These are phyloP conservation scores for Nesoenas mayeri DNA, from an alignment of 2,113 vertebrate species.

Conservation along the genomic window DNA sequence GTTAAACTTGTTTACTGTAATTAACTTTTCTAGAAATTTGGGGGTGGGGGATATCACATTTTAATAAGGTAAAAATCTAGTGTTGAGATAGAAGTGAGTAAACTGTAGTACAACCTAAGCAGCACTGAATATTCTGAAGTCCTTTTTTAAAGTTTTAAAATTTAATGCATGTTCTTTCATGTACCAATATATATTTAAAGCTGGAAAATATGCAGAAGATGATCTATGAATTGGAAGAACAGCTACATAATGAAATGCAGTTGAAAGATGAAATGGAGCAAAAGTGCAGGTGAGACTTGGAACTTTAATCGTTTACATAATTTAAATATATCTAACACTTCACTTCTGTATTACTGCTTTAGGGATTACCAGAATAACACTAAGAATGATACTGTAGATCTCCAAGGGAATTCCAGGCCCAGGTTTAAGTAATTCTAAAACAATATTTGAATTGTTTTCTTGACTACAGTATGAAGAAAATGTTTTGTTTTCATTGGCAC, in stretches of 20 bases:
- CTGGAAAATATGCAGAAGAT: constrained; percentile 96
- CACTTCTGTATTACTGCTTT: neutral
- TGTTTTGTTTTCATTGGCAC: neutral
- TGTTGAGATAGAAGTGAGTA: neutral
- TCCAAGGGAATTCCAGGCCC: neutral
- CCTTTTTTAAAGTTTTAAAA: neutral
- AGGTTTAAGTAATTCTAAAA: neutral
- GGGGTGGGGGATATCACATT: rapidly evolving
- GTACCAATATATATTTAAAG: constrained; percentile 74
- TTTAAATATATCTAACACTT: neutral
- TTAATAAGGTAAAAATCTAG: neutral
- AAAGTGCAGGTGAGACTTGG: constrained; percentile 88
- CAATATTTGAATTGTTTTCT: neutral
- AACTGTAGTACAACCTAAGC: neutral
- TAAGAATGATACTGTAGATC: neutral
- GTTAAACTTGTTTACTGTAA: neutral
- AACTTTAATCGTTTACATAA: constrained; percentile 20
- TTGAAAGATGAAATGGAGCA: constrained; percentile 98
- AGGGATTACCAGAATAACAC: neutral
- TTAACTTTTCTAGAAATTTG: neutral
- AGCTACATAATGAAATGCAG: constrained; percentile 96
- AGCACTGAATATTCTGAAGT: neutral
- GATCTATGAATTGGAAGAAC: constrained; percentile 94
- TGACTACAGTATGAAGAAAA: neutral
- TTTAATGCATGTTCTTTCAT: constrained; percentile 38